These are phyloP conservation scores for Ammodytes marinus DNA, from an alignment of 2,113 vertebrate genomes.

Conservation along the genomic window DNA sequence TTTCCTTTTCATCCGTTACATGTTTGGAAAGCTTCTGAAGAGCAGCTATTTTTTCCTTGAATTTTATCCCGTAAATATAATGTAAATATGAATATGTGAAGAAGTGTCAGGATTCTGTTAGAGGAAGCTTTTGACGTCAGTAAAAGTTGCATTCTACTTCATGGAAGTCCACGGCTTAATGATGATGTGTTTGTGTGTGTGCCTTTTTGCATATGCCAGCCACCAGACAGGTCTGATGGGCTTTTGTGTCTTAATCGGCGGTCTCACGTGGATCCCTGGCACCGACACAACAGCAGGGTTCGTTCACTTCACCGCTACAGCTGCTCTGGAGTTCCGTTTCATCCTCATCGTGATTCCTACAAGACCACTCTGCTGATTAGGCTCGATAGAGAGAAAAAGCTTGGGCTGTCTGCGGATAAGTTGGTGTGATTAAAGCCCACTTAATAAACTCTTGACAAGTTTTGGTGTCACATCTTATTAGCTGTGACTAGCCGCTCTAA, in stretches of 20 bases:
- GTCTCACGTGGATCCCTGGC: not conserved
- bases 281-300: constrained; percentile 16
- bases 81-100: constrained; percentile 71
- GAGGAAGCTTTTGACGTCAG: constrained; percentile 65
- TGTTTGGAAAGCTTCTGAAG: constrained; percentile 58
- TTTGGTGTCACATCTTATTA: constrained; percentile 48
- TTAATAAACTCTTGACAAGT: constrained; percentile 60
- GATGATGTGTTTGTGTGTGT: constrained; percentile 22
- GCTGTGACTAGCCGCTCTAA: constrained; percentile 6
- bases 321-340: constrained; percentile 12
- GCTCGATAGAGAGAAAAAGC: not conserved
- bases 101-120: constrained; percentile 53
- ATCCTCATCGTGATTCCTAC: not conserved
- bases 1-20: constrained; percentile 56
- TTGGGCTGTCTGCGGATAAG: constrained; percentile 27
- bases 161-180: constrained; percentile 62
- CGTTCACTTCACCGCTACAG: constrained; percentile 23
- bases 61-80: not conserved
- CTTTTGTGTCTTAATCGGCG: constrained; percentile 9
- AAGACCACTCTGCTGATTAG: constrained; percentile 30
- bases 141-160: constrained; percentile 51
- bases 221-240: constrained; percentile 45
- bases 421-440: constrained; percentile 61
- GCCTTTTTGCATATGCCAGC: constrained; percentile 49
- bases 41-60: constrained; percentile 16